Base-by-base conservation (phyloP, 1,140 invertebrate genomes). In the Caenorhabditis tropicalis region DNA sequence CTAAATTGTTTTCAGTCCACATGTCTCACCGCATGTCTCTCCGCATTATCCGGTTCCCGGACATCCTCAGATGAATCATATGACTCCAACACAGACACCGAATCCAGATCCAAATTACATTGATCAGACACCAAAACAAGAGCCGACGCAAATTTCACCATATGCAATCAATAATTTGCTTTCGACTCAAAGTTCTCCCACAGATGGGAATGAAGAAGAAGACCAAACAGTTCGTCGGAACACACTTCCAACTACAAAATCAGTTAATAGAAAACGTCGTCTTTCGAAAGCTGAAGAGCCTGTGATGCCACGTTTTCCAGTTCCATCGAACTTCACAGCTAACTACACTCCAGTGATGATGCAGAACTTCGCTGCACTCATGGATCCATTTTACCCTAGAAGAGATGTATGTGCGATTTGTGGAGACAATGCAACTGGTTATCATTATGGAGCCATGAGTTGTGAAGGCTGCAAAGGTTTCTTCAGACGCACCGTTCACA, bases 371-470 rank as follows among this genome's bases (percentile, higher is more conserved):
- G 53, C 53, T 27, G 53, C 53, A 6, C 24, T 56, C 7, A 56
- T 56, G 53, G 53, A 56, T 56, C 53, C 49, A n/a, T 19, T n/a
- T 10, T 56, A 56, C n/a, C 12, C 24, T 21, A 74, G n/a, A 74
- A 43, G 36, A 24, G 65, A 74, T 43, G 12, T 15, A 15, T 97
- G 88, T 90, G 93, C 94, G 89, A 94, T 94, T 24, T 94, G 93
- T 89, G 93, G 93, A 4, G 93, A 94, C 88, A 93, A 93, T 86
- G 93, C 94, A 1, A 93, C 93, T 0, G 94, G 94, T 5, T 94
- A 93, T 87, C 94, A 94, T 86, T 94, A 94, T 88, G 93, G 93
- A 7, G 93, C 94, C 5, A 93, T 93, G 33, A 93, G 93, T 10
- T 94, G 93, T 86, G 93, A 94, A 88, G 93, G 93, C 6, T 94